phyloP scores from a whole-genome alignment of 2,888 invertebrate species.

The Thera britannica region DNA sequence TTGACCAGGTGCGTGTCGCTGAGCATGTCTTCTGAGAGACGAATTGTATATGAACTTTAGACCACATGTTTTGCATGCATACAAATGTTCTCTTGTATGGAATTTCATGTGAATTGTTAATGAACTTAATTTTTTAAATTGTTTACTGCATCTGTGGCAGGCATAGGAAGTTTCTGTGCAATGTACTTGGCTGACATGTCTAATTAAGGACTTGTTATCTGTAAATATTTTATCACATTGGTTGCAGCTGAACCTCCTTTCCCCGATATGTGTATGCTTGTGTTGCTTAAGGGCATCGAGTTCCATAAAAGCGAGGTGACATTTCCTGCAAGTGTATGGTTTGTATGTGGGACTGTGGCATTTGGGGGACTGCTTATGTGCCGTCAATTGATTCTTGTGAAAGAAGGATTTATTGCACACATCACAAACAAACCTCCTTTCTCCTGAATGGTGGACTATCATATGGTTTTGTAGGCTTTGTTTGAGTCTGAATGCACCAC shows the following conservation, averaged over 20 bases:
- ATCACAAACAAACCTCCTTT: slow-evolving; percentile 11
- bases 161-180: neutral
- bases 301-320: neutral
- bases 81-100: slow-evolving; percentile 14
- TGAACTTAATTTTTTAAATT: slow-evolving; percentile 7
- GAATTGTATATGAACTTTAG: slow-evolving; percentile 7
- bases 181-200: neutral
- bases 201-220: neutral
- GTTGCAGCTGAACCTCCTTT: slow-evolving; percentile 1
- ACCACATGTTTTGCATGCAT: slow-evolving; percentile 3
- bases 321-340: neutral
- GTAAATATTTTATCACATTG: slow-evolving; percentile 3
- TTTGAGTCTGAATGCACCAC: slow-evolving; percentile 1
- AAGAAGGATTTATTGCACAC: slow-evolving; percentile 10
- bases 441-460: slow-evolving; percentile 1
- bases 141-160: slow-evolving; percentile 16
- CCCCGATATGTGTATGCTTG: neutral
- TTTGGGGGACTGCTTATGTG: slow-evolving; percentile 6
- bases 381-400: neutral
- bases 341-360: neutral
- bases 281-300: neutral
- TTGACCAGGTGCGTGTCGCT: neutral
- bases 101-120: slow-evolving; percentile 13
- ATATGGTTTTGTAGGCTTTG: slow-evolving; percentile 5
- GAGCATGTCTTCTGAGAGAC: slow-evolving; percentile 7